Evolutionary conservation across 2,797 vertebrate genomes (phyloP).

Genomic region (Sebastes ruberrimus): DNA sequence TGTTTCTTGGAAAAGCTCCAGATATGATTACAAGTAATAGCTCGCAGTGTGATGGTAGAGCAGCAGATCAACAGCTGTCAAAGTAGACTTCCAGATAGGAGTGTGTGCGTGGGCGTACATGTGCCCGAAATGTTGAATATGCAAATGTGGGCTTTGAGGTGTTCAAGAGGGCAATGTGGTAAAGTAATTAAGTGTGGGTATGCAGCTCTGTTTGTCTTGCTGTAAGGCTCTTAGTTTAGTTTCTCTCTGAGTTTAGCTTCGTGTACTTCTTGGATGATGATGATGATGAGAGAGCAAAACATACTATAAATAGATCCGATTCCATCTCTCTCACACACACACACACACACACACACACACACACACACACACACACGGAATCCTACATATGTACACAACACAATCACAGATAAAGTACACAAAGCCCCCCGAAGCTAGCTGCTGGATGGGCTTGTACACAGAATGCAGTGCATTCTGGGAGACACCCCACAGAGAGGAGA

Average conservation of each 20-base stretch:
- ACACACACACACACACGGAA: background rate
- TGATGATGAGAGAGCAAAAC: slow-evolving; percentile 3
- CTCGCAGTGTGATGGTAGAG: background rate
- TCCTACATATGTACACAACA: background rate
- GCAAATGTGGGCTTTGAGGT: background rate
- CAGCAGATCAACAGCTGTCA: slow-evolving; percentile 7
- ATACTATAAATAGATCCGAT: slow-evolving; percentile 20
- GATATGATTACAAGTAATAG: background rate
- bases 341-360: background rate
- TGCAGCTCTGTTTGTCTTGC: background rate
- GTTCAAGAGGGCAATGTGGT: background rate
- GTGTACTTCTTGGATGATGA: background rate
- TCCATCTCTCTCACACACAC: background rate
- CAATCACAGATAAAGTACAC: background rate
- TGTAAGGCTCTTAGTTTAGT: background rate
- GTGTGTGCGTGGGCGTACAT: background rate
- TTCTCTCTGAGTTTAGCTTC: background rate
- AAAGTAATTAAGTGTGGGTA: background rate
- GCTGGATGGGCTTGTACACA: background rate
- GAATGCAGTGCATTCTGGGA: slow-evolving; percentile 24
- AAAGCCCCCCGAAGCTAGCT: background rate
- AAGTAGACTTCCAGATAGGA: background rate
- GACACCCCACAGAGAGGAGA: background rate
- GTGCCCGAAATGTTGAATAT: background rate
- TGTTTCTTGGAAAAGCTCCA: background rate